phyloP scores from a whole-genome alignment of 2,888 invertebrate genomes.

The Willowsia nigromaculata region DNA sequence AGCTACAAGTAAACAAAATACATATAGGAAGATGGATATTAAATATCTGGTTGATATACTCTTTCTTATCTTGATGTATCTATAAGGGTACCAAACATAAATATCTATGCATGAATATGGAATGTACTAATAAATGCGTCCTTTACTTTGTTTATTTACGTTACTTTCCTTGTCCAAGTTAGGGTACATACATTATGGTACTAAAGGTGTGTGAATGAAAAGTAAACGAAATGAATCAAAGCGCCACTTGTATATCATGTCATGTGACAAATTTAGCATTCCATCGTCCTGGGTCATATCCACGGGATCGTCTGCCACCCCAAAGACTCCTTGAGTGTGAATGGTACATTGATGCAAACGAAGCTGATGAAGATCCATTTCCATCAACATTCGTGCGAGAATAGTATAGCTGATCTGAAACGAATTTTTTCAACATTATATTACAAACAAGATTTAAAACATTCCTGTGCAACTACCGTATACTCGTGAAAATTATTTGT shows the following conservation, averaged over 20 bases:
- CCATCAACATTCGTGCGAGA: conserved; percentile 31
- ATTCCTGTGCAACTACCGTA: not conserved
- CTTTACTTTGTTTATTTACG: too few relatives aligned
- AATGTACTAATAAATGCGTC: too few relatives aligned
- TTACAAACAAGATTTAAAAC: too few relatives aligned
- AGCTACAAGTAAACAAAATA: too few relatives aligned
- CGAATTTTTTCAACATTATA: not conserved
- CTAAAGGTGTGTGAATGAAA: conserved; percentile 7
- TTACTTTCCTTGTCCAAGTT: too few relatives aligned
- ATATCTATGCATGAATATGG: too few relatives aligned
- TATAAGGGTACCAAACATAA: too few relatives aligned
- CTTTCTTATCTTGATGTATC: too few relatives aligned
- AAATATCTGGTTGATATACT: too few relatives aligned
- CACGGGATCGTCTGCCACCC: conserved; percentile 34
- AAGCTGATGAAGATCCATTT: conserved; percentile 50
- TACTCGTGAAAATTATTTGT: not conserved
- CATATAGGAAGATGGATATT: too few relatives aligned
- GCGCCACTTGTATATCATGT: conserved; percentile 53
- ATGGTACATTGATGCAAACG: conserved; percentile 32
- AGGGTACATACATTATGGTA: too few relatives aligned
- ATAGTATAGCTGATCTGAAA: conserved; percentile 41
- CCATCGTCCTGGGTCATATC: conserved; percentile 49
- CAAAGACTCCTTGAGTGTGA: conserved; percentile 3
- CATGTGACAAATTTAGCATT: not conserved
- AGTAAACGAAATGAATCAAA: conserved; percentile 50